Evolutionary conservation across 2,797 vertebrate genomes (phyloP).

Genomic region (Sebastes cheni): DNA sequence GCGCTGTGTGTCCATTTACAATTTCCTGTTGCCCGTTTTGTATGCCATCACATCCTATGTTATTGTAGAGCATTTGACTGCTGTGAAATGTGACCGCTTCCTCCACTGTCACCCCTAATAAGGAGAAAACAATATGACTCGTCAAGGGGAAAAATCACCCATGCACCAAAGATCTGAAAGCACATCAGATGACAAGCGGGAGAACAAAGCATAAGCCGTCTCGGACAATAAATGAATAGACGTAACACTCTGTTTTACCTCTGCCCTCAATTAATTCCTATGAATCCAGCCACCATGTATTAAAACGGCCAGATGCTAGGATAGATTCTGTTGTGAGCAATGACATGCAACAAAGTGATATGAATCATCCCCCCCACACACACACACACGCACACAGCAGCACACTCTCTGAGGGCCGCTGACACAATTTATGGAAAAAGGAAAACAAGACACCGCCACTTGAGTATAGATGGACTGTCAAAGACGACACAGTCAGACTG

Average conservation of each 20-base stretch:
- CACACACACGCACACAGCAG: neutral
- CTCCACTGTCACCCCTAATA: conserved; percentile 43
- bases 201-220: conserved; percentile 48
- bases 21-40: conserved; percentile 46
- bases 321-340: conserved; percentile 79
- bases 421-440: conserved; percentile 66
- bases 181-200: conserved; percentile 37
- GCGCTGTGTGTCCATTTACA: conserved; percentile 41
- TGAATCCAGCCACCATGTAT: conserved; percentile 72
- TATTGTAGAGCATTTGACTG: conserved; percentile 47
- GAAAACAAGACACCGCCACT: conserved; percentile 56
- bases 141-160: conserved; percentile 53
- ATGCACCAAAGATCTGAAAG: conserved; percentile 32
- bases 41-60: conserved; percentile 50
- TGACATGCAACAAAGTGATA: conserved; percentile 80
- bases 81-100: conserved; percentile 61
- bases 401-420: conserved; percentile 53
- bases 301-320: conserved; percentile 79
- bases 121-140: conserved; percentile 59
- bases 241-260: conserved; percentile 66
- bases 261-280: conserved; percentile 76
- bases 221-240: conserved; percentile 61
- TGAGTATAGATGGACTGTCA: conserved; percentile 55
- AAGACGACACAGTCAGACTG: conserved; percentile 10
- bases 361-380: conserved; percentile 65